These are phyloP conservation scores for Vanessa tameamea DNA, from an alignment of 1,140 invertebrate genomes.

Conservation along the genomic window DNA sequence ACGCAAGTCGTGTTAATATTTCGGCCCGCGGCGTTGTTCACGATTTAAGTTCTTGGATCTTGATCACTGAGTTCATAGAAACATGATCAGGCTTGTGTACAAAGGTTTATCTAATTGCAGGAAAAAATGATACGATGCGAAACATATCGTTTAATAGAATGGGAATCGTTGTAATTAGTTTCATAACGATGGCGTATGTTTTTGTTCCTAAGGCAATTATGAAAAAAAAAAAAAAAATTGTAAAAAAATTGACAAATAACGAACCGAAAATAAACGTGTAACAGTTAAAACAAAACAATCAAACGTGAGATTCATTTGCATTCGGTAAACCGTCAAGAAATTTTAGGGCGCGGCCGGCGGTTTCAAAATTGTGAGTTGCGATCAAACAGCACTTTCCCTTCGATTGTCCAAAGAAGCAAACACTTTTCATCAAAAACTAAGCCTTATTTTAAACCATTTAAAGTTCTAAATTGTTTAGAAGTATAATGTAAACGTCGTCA, in stretches of 20 bases:
- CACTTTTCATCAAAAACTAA: conserved; percentile 27
- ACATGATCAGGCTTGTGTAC: neutral
- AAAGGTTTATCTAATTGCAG: neutral
- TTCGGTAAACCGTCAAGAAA: conserved; percentile 49
- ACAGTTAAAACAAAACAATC: conserved; percentile 15
- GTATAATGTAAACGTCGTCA: conserved; percentile 39
- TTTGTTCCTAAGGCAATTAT: no score
- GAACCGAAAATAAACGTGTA: conserved; percentile 4
- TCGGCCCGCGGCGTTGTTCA: conserved; percentile 28
- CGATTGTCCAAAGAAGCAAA: conserved; percentile 51
- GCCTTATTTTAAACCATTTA: conserved; percentile 31
- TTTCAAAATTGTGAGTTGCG: conserved; percentile 62
- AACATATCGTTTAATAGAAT: neutral
- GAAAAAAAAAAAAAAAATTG: no score
- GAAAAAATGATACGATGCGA: neutral
- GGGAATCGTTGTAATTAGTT: neutral
- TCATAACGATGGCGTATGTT: no score
- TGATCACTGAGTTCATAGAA: conserved; percentile 27
- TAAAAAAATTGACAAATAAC: conserved; percentile 1
- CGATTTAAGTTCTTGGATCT: conserved; percentile 33
- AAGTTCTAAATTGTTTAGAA: conserved; percentile 41
- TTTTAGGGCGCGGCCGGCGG: conserved; percentile 51
- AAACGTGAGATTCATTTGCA: conserved; percentile 41
- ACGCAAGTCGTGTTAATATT: conserved; percentile 25
- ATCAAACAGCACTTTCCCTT: conserved; percentile 65